These are phyloP conservation scores for Vandiemenella viatica DNA, from an alignment of 2,888 invertebrate species.

Conservation along the genomic window DNA sequence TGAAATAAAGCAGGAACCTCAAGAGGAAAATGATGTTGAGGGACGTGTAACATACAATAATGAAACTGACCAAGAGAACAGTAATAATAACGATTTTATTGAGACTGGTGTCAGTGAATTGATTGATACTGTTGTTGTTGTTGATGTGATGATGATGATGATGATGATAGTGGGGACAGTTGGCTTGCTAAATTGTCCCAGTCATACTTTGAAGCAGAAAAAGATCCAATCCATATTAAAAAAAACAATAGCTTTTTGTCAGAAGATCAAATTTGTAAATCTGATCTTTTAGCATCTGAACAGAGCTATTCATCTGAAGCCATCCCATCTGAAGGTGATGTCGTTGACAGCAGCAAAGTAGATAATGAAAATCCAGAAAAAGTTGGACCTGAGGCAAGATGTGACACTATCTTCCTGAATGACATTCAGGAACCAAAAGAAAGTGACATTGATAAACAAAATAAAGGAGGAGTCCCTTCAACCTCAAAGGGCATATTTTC, in stretches of 20 bases:
- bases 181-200: conserved; percentile 4
- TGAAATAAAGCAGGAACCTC: conserved; percentile 26
- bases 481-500: too few species aligned
- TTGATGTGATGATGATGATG: not conserved
- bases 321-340: too few species aligned
- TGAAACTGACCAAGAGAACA: not conserved
- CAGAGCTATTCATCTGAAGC: too few species aligned
- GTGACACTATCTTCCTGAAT: too few species aligned
- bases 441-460: too few species aligned
- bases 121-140: conserved; percentile 14
- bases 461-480: too few species aligned
- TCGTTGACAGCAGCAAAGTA: too few species aligned
- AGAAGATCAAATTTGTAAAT: not conserved
- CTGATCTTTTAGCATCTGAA: too few species aligned
- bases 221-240: not conserved
- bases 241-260: not conserved
- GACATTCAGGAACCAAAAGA: not conserved
- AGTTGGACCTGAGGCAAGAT: too few species aligned
- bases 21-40: conserved; percentile 25
- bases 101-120: conserved; percentile 14
- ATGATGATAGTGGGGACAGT: not conserved
- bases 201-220: not conserved
- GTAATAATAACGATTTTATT: conserved; percentile 19
- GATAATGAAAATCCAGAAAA: too few species aligned
- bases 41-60: not conserved